Evolutionary conservation across 2,113 vertebrate genomes (phyloP).

Genomic region (Amblyornis subalaris): DNA sequence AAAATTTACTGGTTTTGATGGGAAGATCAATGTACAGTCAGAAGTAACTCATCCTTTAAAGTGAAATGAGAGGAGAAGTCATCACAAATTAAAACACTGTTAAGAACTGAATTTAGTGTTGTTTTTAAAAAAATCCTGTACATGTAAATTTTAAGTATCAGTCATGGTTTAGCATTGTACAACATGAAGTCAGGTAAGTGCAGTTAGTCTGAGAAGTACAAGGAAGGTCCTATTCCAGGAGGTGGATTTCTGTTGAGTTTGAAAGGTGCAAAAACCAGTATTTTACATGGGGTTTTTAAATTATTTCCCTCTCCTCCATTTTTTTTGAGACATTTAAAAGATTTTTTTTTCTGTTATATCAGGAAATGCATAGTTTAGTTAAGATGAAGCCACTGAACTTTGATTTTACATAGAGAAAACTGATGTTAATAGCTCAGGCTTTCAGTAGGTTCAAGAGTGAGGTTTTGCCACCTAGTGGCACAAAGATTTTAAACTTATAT

Average conservation of each 20-base stretch:
- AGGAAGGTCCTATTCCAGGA: neutral
- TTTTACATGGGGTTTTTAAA: neutral
- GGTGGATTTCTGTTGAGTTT: neutral
- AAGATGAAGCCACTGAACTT: neutral
- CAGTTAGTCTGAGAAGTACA: neutral
- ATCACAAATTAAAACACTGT: neutral
- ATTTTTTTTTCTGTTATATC: neutral
- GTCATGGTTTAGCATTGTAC: neutral
- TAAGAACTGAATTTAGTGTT: neutral
- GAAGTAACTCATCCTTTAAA: neutral
- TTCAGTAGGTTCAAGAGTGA: neutral
- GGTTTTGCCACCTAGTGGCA: conserved; percentile 42
- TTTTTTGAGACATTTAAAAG: neutral
- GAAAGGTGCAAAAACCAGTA: neutral
- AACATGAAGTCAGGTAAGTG: neutral
- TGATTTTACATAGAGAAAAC: neutral
- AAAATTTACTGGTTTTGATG: neutral
- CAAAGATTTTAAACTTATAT: neutral
- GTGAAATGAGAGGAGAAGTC: neutral
- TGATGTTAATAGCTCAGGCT: neutral
- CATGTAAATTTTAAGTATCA: neutral
- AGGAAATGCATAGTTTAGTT: neutral
- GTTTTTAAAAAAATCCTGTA: neutral
- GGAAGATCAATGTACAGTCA: neutral
- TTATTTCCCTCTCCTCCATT: fast-evolving